Evolutionary conservation across 2,113 vertebrate species (phyloP), one percentile per base, ranked within the genome.

Genomic region (Arothron firmamentum): DNA sequence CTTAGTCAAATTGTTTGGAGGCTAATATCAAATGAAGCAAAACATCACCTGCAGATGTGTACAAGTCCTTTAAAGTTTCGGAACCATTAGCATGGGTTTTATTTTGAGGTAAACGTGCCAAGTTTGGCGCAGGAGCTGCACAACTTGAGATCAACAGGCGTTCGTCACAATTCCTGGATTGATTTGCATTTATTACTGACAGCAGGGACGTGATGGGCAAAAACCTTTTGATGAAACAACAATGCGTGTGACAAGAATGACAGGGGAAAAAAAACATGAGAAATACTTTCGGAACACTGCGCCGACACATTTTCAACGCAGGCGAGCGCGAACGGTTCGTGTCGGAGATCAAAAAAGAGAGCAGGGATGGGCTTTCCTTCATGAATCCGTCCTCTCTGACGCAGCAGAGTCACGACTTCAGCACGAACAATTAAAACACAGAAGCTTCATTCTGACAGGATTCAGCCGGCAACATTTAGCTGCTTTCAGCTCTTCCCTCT

Each of bases 151-250:
- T 38, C 34, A 38, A 38, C 34, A 12, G 11, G 34, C 34, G 34
- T 38, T 10, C 3, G 8, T 12, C 34, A 38, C 34, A 10, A 9
- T 38, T 38, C 10, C 34, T 38, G 34, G 21, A 70, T 86, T 84
- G 79, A 87, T 78, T 84, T 59, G 50, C 77, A 80, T 76, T 80
- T 83, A 81, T 79, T 83, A 83, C 70, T 66, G 76, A 71, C 72
- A 71, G 66, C 63, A 62, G 69, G 59, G 59, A 77, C 62, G 77
- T 67, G 56, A 59, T 69, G 69, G 70, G 75, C 65, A 79, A 79
- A 81, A 75, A 75, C 67, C 15, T 47, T 62, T 78, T 52, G 59
- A 63, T 57, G 65, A 71, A 84, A 81, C 64, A 64, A 54, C 34
- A 72, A 56, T 10, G 13, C 53, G 46, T 47, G 23, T 55, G 9